phyloP scores from a whole-genome alignment of 2,113 vertebrate genomes.

The Uria aalge region DNA sequence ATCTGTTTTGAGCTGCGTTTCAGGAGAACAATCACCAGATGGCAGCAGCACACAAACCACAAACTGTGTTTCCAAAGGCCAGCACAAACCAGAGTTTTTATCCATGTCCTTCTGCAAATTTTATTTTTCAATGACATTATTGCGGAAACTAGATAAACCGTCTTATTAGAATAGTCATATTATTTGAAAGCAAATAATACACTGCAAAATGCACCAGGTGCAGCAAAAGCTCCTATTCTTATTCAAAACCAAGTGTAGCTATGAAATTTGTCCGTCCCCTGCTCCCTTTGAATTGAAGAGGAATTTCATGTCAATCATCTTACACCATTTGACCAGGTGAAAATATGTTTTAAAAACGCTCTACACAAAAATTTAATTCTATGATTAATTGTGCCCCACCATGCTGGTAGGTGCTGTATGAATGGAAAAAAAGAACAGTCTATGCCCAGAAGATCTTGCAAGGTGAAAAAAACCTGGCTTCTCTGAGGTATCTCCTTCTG shows the following conservation, averaged over 20 bases:
- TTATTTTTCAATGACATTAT: neutral
- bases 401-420: neutral
- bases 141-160: neutral
- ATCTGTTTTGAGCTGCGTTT: neutral
- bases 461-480: neutral
- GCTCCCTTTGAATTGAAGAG: neutral
- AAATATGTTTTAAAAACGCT: neutral
- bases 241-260: neutral
- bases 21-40: slow-evolving; percentile 45
- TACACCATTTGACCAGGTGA: neutral
- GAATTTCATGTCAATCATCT: neutral
- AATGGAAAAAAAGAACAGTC: neutral
- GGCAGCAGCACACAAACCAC: slow-evolving; percentile 69
- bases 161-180: neutral
- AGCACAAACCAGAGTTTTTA: neutral
- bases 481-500: neutral
- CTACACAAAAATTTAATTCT: neutral
- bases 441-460: neutral
- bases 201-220: neutral
- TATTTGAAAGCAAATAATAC: neutral
- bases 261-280: neutral
- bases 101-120: neutral
- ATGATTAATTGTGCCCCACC: neutral
- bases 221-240: neutral
- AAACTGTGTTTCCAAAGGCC: neutral